A percentile compares a stretch with the other conserved stretches of the same genome.
Evolutionary conservation across 2,888 invertebrate genomes (phyloP).

Genomic region (Hydraecia micacea): DNA sequence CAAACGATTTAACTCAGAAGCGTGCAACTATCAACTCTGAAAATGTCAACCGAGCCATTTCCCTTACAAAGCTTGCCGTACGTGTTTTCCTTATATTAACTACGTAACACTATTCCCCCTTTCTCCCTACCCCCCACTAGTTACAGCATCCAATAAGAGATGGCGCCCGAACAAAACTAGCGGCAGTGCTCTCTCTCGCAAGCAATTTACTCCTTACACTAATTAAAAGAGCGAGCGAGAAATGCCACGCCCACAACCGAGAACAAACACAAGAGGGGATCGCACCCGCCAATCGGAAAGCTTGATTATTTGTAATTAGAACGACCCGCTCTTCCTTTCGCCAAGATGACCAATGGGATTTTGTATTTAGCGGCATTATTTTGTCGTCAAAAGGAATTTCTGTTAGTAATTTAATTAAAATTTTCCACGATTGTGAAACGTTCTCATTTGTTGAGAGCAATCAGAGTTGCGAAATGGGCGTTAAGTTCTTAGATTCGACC

Average conservation of each 20-base stretch:
- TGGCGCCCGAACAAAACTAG: conserved; percentile 86
- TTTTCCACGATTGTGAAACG: conserved; percentile 73
- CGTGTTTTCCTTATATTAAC: conserved; percentile 89
- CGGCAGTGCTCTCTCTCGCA: conserved; percentile 83
- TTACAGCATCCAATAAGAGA: conserved; percentile 88
- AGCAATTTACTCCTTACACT: conserved; percentile 91
- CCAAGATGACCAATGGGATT: conserved; percentile 88
- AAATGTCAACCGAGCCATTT: conserved; percentile 87
- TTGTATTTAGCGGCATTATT: conserved; percentile 83
- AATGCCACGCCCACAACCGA: conserved; percentile 85
- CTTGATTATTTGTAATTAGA: conserved; percentile 91
- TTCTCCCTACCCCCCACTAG: conserved; percentile 78
- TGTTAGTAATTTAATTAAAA: conserved; percentile 82
- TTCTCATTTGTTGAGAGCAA: conserved; percentile 80
- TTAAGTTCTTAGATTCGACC: conserved; percentile 68
- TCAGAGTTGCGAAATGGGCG: conserved; percentile 79
- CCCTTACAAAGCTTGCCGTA: conserved; percentile 85
- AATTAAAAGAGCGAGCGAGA: conserved; percentile 90
- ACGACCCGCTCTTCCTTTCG: conserved; percentile 85
- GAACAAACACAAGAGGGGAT: conserved; percentile 89
- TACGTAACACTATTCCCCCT: conserved; percentile 87
- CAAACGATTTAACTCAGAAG: conserved; percentile 77
- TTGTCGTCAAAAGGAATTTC: conserved; percentile 77
- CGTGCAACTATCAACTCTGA: conserved; percentile 84
- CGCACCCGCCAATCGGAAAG: conserved; percentile 83